Evolutionary conservation across 2,888 invertebrate genomes (phyloP).

Genomic region (Phengaris arion): DNA sequence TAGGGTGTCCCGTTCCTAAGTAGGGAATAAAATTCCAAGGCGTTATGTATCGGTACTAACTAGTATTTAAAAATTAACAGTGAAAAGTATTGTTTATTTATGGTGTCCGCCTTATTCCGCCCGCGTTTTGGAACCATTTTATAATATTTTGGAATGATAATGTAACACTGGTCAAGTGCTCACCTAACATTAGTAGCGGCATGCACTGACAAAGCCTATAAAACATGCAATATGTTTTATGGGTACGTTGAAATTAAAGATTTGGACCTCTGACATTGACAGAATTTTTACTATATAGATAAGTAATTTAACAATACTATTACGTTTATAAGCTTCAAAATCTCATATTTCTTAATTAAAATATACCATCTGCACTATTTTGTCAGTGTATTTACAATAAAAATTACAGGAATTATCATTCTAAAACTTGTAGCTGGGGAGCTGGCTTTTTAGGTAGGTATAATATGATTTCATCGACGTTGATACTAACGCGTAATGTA

Average conservation of each 20-base stretch:
- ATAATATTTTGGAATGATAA: conserved; percentile 21
- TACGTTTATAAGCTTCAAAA: too few species aligned
- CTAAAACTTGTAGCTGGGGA: background rate
- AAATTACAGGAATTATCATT: conserved; percentile 21
- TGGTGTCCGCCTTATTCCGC: background rate
- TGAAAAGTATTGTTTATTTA: conserved; percentile 3
- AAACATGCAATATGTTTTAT: too few species aligned
- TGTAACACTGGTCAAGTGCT: conserved; percentile 24
- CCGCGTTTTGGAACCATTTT: conserved; percentile 19
- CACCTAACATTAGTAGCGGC: background rate
- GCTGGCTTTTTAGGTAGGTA: too few species aligned
- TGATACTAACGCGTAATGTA: too few species aligned
- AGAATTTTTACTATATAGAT: too few species aligned
- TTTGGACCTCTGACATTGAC: background rate
- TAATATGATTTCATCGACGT: too few species aligned
- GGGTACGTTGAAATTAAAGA: background rate
- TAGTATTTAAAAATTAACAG: conserved; percentile 6
- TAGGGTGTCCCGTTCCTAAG: background rate
- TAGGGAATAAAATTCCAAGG: conserved; percentile 27
- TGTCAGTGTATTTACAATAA: background rate
- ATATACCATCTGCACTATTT: background rate
- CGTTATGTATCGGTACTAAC: background rate
- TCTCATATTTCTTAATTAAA: too few species aligned
- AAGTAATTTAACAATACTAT: too few species aligned
- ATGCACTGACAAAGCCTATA: background rate